These are phyloP conservation scores for Drosophila borborema DNA, from an alignment of 2,888 invertebrate genomes.

Conservation along the genomic window DNA sequence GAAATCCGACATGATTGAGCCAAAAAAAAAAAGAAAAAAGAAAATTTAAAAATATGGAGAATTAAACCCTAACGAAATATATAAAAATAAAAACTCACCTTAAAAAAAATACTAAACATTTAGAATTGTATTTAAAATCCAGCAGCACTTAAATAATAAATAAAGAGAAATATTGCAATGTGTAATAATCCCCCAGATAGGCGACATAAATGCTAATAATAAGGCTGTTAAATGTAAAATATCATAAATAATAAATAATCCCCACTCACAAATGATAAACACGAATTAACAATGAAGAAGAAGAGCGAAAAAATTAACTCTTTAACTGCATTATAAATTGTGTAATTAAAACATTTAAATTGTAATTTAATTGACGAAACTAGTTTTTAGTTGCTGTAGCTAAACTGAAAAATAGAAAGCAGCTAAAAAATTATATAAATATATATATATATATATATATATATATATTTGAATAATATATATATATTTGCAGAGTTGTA, in stretches of 20 bases:
- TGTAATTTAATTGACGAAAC: slow-evolving; percentile 72
- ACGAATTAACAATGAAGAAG: slow-evolving; percentile 12
- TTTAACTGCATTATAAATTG: slow-evolving; percentile 55
- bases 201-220: slow-evolving; percentile 81
- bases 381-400: slow-evolving; percentile 76
- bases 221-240: slow-evolving; percentile 85
- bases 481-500: slow-evolving; percentile 29
- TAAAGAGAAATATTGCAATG: slow-evolving; percentile 43
- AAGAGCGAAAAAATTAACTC: slow-evolving; percentile 4
- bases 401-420: slow-evolving; percentile 39
- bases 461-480: neutral
- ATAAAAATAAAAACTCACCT: slow-evolving; percentile 14
- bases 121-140: slow-evolving; percentile 48
- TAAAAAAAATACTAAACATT: slow-evolving; percentile 14
- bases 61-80: slow-evolving; percentile 55
- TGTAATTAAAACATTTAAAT: slow-evolving; percentile 77
- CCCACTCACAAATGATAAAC: slow-evolving; percentile 15
- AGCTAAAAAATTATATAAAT: slow-evolving; percentile 7
- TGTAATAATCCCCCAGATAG: slow-evolving; percentile 72
- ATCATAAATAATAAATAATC: slow-evolving; percentile 74
- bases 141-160: slow-evolving; percentile 57
- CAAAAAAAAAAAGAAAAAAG: slow-evolving; percentile 23
- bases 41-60: slow-evolving; percentile 1
- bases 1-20: slow-evolving; percentile 54
- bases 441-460: slow-evolving; percentile 9